Percentiles rank a stretch among this genome's conserved stretches.
phyloP scores from a whole-genome alignment of 2,113 vertebrate species.

The Grantiella picta region DNA sequence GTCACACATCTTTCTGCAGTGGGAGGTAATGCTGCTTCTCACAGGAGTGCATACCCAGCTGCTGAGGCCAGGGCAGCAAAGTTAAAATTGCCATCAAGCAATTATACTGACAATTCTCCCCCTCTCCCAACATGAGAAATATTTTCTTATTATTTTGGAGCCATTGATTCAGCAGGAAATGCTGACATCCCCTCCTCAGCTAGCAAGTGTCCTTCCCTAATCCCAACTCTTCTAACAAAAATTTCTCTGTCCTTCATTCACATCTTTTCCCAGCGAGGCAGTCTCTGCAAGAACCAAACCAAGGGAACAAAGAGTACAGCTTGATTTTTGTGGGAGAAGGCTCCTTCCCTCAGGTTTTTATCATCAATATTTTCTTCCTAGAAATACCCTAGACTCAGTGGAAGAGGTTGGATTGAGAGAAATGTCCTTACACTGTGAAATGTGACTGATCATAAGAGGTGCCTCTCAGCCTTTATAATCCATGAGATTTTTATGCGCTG shows the following conservation, averaged over 20 bases:
- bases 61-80: background rate
- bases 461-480: background rate
- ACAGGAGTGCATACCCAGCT: background rate
- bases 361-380: background rate
- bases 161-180: background rate
- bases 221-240: background rate
- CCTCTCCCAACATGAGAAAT: background rate
- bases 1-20: background rate
- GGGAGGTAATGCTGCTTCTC: background rate
- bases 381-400: background rate
- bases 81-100: background rate
- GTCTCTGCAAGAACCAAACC: background rate
- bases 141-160: background rate
- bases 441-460: background rate
- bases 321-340: background rate
- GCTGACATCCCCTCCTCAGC: background rate
- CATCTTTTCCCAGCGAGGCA: background rate
- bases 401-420: background rate
- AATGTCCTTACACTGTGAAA: background rate
- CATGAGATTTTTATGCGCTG: background rate
- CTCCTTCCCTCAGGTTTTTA: background rate
- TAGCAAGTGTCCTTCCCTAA: background rate
- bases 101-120: background rate
- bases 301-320: background rate
- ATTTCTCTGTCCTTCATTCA: background rate